Evolutionary conservation across 2,797 vertebrate species (phyloP), one percentile per base, ranked within the genome.

Genomic region (Pelodytes ibericus): DNA sequence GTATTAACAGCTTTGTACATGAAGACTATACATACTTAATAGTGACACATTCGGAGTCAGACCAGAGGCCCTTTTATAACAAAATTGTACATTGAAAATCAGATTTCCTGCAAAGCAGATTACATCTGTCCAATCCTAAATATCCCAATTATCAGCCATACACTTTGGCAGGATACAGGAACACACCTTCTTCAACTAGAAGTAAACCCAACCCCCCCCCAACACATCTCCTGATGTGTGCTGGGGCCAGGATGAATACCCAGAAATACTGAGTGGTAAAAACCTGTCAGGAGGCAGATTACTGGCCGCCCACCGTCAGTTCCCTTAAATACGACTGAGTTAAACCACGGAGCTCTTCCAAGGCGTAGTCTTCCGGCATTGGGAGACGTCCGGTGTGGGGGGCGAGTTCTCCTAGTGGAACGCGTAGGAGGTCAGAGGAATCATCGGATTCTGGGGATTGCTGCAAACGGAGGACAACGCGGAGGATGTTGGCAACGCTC

Each of bases 301-400:
- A 98, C 47, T 94, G 92, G 66, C 90, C 86, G 72, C 67, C 82
- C 1, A 93, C 81, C 0, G 93, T 88, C 70, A 97, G 91, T 90
- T 98, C 95, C 0, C 88, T 85, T 9, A 97, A 90, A 89, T 98
- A 99, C 0, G 93, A 92, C 86, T 95, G 95, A 0, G 95, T 97
- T 81, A 99, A 95, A 66, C 91, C 86, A 0, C 96, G 91, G n/a
- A 99, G 94, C 85, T 99, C 97, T 83, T 98, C 96, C 88, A 99
- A 84, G 29, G 94, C 92, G 5, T 99, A 99, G 86, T 99, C 96
- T 85, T 98, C 97, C 0, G 97, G 97, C 96, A 99, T 94, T 3
- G 97, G 96, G 58, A 99, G 93, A 4, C 92, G 92, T 5, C 92
- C 91, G 10, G 98, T 90, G 86, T 95, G 94, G 41, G 41, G 41